These are phyloP conservation scores for Trimorus sp. DNA, from an alignment of 2,888 invertebrate species.

Conservation along the genomic window DNA sequence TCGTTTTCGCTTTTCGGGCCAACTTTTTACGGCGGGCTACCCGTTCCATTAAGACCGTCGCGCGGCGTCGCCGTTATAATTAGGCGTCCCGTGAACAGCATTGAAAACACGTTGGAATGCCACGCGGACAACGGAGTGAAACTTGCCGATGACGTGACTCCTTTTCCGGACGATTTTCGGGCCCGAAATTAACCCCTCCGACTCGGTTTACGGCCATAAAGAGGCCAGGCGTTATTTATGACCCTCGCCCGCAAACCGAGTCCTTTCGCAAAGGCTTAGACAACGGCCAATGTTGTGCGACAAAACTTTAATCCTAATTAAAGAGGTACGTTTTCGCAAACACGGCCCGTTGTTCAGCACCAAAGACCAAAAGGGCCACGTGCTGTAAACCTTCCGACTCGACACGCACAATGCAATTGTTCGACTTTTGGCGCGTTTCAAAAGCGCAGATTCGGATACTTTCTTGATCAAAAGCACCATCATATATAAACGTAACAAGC, in stretches of 20 bases:
- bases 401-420: conserved; percentile 27
- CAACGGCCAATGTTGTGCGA: conserved; percentile 64
- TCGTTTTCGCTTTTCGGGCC: conserved; percentile 24
- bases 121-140: conserved; percentile 48
- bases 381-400: conserved; percentile 17
- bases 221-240: conserved; percentile 75
- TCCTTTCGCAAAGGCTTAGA: conserved; percentile 75
- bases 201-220: conserved; percentile 65
- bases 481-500: no score
- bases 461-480: no score
- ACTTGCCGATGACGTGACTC: conserved; percentile 41
- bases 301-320: conserved; percentile 80
- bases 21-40: conserved; percentile 60
- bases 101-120: conserved; percentile 53
- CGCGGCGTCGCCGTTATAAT: conserved; percentile 43
- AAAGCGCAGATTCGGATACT: no score
- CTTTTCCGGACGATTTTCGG: conserved; percentile 35
- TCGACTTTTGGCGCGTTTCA: neutral
- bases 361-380: neutral
- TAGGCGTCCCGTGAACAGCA: conserved; percentile 33
- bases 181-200: conserved; percentile 47
- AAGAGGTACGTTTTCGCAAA: conserved; percentile 74
- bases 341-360: conserved; percentile 7
- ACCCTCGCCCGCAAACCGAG: conserved; percentile 76
- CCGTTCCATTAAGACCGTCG: conserved; percentile 70